Evolutionary conservation across 30 jellyfish, hydroid and myxozoan species (phyloP).

Genomic region (Chrysaora quinquecirrha): DNA sequence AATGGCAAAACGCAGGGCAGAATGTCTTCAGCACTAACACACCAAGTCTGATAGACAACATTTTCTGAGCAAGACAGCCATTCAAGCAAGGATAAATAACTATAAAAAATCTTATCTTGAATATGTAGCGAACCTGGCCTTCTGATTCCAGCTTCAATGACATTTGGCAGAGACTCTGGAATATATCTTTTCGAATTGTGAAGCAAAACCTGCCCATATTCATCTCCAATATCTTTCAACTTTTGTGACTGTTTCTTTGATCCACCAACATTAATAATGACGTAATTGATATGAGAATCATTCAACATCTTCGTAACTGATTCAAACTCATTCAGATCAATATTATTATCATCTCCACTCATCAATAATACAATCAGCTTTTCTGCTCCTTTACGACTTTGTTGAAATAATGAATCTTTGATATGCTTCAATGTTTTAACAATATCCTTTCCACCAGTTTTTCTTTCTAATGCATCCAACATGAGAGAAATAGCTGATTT

Average conservation of each 20-base stretch:
- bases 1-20: too few species aligned
- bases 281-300: conserved; percentile 28
- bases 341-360: conserved; percentile 2
- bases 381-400: conserved; percentile 22
- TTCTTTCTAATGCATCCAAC: conserved; percentile 16
- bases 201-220: conserved; percentile 47
- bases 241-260: not conserved
- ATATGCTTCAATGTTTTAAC: conserved; percentile 22
- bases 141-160: conserved; percentile 46
- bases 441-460: conserved; percentile 31
- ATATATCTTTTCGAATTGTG: not conserved
- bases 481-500: conserved; percentile 23
- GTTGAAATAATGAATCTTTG: conserved; percentile 15
- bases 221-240: not conserved
- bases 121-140: too few species aligned
- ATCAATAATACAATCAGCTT: conserved; percentile 38
- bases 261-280: conserved; percentile 28
- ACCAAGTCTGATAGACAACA: too few species aligned
- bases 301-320: conserved; percentile 29
- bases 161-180: conserved; percentile 52
- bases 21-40: too few species aligned
- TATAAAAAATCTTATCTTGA: too few species aligned
- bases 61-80: too few species aligned
- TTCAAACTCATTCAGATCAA: conserved; percentile 26
- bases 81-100: too few species aligned